Evolutionary conservation across 2,113 vertebrate genomes (phyloP), one percentile per base, ranked within the genome.

Genomic region (Scomber japonicus): DNA sequence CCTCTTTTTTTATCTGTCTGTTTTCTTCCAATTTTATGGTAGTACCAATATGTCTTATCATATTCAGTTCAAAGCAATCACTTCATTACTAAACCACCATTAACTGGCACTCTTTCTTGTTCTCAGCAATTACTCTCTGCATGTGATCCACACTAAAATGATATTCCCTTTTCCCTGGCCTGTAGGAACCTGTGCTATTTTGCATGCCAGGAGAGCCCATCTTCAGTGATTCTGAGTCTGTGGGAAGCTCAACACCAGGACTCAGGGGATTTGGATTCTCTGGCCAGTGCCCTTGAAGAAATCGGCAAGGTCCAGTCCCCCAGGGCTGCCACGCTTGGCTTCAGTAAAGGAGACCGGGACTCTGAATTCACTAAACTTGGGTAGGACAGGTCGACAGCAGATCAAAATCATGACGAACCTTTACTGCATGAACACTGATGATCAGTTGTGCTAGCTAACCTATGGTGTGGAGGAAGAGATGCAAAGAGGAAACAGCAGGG

Each of bases 241-340:
- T 99, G 98, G 98, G 97, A 99, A 88, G 97, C 97, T 10, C 96
- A 96, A 68, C 97, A 99, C 90, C 97, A 97, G 76, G 96, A 97
- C 6, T 96, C 97, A 0, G 96, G 96, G 5, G 97, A 99, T 89
- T 96, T 99, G 83, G 97, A 99, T 95, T 98, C 97, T 65, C 93
- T 99, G 78, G 98, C 98, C 89, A 96, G 96, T 66, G 97, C 97
- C 64, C 95, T 98, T 50, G 97, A 98, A 89, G 97, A 98, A 70
- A 98, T 99, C 54, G 95, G 97, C 78, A 97, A 96, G 93, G 97
- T 96, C 86, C 97, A 97, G 88, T 95, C 92, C 31, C 94, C 95
- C 80, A 90, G 92, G 67, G 78, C 70, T 44, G 71, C 94, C 0
- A 92, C 73, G 19, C 55, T 84, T 10, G 75, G 59, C 72, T 79